Base-by-base conservation (phyloP, 2,888 invertebrate genomes). In the Cosmopolites sordidus region DNA sequence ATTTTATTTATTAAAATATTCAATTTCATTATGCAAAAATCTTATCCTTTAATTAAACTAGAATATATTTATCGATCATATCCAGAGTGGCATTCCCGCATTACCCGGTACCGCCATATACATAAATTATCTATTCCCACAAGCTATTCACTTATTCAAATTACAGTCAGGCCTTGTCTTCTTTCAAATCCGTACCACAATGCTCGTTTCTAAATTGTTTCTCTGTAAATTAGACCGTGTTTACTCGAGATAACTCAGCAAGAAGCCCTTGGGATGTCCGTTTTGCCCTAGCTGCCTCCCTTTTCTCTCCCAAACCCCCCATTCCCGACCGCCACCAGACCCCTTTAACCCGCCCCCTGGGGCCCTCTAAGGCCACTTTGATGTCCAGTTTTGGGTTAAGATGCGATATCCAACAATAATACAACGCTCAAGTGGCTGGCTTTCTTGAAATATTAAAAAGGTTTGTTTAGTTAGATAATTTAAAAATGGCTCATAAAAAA, bases 61-160 rank as follows among this genome's bases (percentile, higher is more conserved):
- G n/a, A n/a, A n/a, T n/a, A n/a, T n/a, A n/a, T n/a, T n/a, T n/a
- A n/a, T n/a, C n/a, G n/a, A n/a, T n/a, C n/a, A n/a, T n/a, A n/a
- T n/a, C n/a, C n/a, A n/a, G n/a, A n/a, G n/a, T n/a, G n/a, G n/a
- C n/a, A n/a, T n/a, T n/a, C n/a, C n/a, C n/a, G n/a, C n/a, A n/a
- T n/a, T n/a, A 22, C 8, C 22, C 22, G 4, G 22, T 22, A 22
- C 3, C 22, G 22, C 22, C 22, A 22, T 22, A 3, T 22, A 22
- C 22, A 22, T 22, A 22, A 22, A 12, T 89, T 81, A 0, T 84
- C 83, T 3, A 79, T 74, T 1, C 73, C 39, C 33, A 33, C 33
- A 33, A 33, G n/a, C 33, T 33, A 12, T 33, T 33, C 33, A 33
- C 33, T 33, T 33, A 33, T 33, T 33, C 33, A 33, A 33, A 33